Conservation (phyloP, 2,888 invertebrate genomes). For the Pandemis cinnamomeana region DNA sequence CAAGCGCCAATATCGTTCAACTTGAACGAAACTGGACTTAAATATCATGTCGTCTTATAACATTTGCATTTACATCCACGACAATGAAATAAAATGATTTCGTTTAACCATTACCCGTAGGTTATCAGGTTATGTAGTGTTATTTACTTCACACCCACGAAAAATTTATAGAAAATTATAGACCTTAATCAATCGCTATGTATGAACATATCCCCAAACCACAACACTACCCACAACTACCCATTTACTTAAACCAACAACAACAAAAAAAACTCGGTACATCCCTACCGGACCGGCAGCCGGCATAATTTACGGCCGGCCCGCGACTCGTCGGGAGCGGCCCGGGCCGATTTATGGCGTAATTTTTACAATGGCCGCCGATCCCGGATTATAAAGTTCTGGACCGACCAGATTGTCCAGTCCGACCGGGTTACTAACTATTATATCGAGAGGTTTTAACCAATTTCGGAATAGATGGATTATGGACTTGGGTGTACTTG, state of each 20-base stretch:
- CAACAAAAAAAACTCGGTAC: slow-evolving; percentile 50
- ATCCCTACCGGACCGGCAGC: slow-evolving; percentile 50
- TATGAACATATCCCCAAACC: background rate
- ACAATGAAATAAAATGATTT: too few species aligned
- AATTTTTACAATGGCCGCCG: slow-evolving; percentile 77
- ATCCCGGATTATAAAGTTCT: slow-evolving; percentile 59
- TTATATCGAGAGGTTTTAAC: background rate
- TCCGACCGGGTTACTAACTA: background rate
- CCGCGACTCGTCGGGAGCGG: slow-evolving; percentile 49
- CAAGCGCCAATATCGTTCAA: too few species aligned
- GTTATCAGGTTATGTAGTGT: too few species aligned
- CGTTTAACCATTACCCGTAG: too few species aligned
- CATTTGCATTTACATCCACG: too few species aligned
- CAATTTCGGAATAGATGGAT: background rate
- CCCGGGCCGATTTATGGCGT: slow-evolving; percentile 70
- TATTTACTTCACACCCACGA: too few species aligned
- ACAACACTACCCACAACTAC: background rate
- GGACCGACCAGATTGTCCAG: slow-evolving; percentile 43
- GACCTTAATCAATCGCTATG: background rate
- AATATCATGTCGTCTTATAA: too few species aligned
- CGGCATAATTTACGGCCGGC: slow-evolving; percentile 46
- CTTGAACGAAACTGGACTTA: too few species aligned
- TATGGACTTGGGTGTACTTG: too few species aligned
- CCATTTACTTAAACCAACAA: slow-evolving; percentile 1
- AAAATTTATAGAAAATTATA: background rate